Conservation (phyloP, 2,113 vertebrate genomes). For the Tauraco erythrolophus region DNA sequence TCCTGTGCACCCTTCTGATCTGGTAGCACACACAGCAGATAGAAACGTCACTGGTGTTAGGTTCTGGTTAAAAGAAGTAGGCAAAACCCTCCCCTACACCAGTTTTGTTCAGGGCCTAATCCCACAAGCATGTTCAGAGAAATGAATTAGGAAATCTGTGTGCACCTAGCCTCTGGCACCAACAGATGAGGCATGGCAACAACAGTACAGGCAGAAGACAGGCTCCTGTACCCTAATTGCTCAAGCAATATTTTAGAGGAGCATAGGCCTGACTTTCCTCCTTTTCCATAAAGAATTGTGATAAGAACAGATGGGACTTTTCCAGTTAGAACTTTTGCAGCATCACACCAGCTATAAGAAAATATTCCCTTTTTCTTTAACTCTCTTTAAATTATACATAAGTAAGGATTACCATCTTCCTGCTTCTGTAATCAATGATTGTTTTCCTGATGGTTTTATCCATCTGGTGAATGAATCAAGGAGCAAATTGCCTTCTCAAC, state of each 20-base stretch:
- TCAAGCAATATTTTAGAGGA: not conserved
- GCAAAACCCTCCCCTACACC: not conserved
- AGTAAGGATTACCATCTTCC: not conserved
- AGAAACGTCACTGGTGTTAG: not conserved
- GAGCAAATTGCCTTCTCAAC: not conserved
- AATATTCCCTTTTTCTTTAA: not conserved
- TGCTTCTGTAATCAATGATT: not conserved
- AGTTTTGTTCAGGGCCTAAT: not conserved
- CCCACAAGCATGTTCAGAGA: not conserved
- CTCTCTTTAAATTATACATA: not conserved
- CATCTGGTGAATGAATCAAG: not conserved
- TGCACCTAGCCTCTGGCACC: not conserved
- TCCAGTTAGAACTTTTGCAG: not conserved
- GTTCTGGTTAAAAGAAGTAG: not conserved
- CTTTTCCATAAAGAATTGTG: not conserved
- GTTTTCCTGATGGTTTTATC: not conserved
- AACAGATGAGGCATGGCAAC: not conserved
- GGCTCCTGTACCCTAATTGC: fast-evolving
- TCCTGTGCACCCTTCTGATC: not conserved
- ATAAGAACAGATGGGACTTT: not conserved
- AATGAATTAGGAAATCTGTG: not conserved
- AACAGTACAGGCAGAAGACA: not conserved
- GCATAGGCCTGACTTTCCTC: fast-evolving
- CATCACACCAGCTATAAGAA: not conserved
- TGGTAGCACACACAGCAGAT: not conserved